These are phyloP conservation scores for Phyllotis vaccarum DNA, from an alignment of 2,797 vertebrate species.

Conservation along the genomic window DNA sequence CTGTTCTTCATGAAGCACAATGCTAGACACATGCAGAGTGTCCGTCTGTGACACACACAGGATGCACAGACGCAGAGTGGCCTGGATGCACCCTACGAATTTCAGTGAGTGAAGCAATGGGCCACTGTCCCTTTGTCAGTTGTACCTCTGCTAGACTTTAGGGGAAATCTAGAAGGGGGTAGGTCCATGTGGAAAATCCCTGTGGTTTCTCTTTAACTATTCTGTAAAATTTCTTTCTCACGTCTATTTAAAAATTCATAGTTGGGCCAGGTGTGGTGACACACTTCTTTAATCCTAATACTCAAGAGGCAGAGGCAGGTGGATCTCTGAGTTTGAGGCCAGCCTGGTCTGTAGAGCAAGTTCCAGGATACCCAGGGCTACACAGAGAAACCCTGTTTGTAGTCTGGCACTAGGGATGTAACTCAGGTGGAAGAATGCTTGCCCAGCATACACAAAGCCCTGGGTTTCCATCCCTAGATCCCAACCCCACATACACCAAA, in stretches of 20 bases:
- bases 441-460: not conserved
- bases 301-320: not conserved
- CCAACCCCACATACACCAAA: not conserved
- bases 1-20: not conserved
- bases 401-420: not conserved
- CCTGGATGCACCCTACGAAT: not conserved
- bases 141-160: not conserved
- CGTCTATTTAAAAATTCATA: not conserved
- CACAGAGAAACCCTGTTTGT: not conserved
- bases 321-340: not conserved
- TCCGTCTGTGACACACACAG: not conserved
- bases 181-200: not conserved
- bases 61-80: not conserved
- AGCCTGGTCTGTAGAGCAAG: not conserved
- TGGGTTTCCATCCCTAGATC: not conserved
- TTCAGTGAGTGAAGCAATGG: not conserved
- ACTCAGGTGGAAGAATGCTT: not conserved
- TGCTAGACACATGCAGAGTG: not conserved
- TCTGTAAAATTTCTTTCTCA: not conserved
- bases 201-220: constrained; percentile 28
- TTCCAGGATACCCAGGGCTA: not conserved
- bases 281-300: not conserved
- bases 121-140: not conserved
- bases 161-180: not conserved
- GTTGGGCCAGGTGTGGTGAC: not conserved